Conservation (phyloP, 2,113 vertebrate species). For the Passer domesticus region DNA sequence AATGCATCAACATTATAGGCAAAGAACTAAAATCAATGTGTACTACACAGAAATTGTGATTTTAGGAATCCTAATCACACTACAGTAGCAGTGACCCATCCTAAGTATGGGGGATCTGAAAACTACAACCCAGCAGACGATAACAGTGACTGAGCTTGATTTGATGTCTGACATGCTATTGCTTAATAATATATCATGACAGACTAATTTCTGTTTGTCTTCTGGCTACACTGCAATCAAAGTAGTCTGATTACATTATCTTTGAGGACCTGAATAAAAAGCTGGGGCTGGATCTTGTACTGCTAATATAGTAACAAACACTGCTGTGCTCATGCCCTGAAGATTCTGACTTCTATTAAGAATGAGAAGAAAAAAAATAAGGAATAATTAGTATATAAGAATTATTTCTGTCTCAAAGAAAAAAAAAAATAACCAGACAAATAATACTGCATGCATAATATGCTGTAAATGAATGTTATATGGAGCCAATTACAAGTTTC, state of each 20-base stretch:
- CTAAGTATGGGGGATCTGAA: not conserved
- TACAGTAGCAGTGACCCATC: not conserved
- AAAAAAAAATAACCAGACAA: not conserved
- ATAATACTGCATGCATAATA: not conserved
- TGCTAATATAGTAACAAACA: not conserved
- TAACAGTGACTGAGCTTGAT: not conserved
- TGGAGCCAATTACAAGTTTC: not conserved
- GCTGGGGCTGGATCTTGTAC: not conserved
- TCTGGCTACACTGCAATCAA: not conserved
- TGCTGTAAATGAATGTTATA: not conserved
- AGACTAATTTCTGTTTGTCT: not conserved
- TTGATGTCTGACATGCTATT: not conserved
- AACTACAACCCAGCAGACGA: not conserved
- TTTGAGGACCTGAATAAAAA: not conserved
- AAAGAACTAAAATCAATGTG: not conserved
- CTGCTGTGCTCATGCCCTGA: not conserved
- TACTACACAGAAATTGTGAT: not conserved
- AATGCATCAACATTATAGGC: not conserved
- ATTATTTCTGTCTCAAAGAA: not conserved
- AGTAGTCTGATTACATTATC: not conserved
- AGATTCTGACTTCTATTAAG: not conserved
- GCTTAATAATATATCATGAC: not conserved
- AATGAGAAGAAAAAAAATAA: not conserved
- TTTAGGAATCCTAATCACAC: not conserved
- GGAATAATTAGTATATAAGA: not conserved